These are phyloP conservation scores for Aplochiton taeniatus DNA, from an alignment of 2,797 vertebrate species.

Conservation along the genomic window DNA sequence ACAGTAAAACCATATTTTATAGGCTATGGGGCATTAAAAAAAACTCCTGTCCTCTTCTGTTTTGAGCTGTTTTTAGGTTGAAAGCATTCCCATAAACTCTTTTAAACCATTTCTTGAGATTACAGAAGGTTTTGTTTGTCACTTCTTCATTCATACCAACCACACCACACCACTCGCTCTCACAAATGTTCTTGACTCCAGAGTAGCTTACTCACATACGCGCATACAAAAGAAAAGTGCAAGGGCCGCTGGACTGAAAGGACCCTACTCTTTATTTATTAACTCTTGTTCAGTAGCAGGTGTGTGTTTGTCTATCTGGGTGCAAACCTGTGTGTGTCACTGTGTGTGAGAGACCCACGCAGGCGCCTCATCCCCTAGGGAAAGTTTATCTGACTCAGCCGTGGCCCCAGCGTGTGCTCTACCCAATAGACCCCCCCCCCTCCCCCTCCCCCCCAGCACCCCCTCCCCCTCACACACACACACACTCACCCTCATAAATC, in stretches of 20 bases:
- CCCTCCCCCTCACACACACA: slow-evolving; percentile 22
- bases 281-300: slow-evolving; percentile 43
- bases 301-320: slow-evolving; percentile 5
- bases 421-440: slow-evolving; percentile 2
- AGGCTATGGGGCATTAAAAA: too few relatives aligned
- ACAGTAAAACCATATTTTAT: too few relatives aligned
- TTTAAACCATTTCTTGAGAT: too few relatives aligned
- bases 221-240: not conserved
- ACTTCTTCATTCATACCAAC: slow-evolving; percentile 7
- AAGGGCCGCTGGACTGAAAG: slow-evolving; percentile 7
- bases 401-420: slow-evolving; percentile 25
- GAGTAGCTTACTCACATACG: not conserved
- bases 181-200: not conserved
- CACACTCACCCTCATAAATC: slow-evolving; percentile 68
- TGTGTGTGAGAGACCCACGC: slow-evolving; percentile 31
- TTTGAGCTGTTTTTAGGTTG: not conserved
- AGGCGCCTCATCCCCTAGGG: slow-evolving; percentile 42
- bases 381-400: slow-evolving; percentile 29
- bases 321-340: slow-evolving; percentile 3
- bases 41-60: not conserved
- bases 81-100: not conserved
- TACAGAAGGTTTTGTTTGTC: too few relatives aligned
- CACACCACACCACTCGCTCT: slow-evolving; percentile 22
- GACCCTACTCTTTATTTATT: slow-evolving; percentile 50
- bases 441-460: slow-evolving; percentile 13